phyloP scores from a whole-genome alignment of 2,888 invertebrate species.

The Drosophila fulvimacula region DNA sequence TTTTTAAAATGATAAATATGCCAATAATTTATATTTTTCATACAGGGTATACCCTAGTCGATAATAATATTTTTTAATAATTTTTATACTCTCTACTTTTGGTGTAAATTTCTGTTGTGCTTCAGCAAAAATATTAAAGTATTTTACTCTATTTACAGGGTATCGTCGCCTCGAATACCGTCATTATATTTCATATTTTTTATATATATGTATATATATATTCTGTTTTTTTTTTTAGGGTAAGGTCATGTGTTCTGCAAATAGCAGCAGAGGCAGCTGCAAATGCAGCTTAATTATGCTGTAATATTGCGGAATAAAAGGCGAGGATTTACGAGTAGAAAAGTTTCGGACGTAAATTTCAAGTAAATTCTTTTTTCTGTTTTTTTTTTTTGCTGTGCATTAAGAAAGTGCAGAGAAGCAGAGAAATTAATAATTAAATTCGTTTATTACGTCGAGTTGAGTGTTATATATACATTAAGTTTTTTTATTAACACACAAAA shows the following conservation, averaged over 20 bases:
- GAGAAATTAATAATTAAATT: slow-evolving; percentile 43
- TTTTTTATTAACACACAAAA: slow-evolving; percentile 14
- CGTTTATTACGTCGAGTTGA: slow-evolving; percentile 21
- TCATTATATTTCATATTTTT: neutral
- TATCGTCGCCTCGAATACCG: neutral
- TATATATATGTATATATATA: neutral
- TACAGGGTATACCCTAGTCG: neutral
- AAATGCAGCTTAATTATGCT: slow-evolving; percentile 59
- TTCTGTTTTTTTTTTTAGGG: slow-evolving; percentile 11
- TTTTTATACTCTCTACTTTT: neutral
- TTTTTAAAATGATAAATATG: neutral
- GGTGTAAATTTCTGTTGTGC: neutral
- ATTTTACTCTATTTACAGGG: neutral
- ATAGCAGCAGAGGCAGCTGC: slow-evolving; percentile 19
- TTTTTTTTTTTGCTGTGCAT: slow-evolving; percentile 5
- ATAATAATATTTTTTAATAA: neutral
- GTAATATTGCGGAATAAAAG: slow-evolving; percentile 55
- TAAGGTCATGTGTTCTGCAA: slow-evolving; percentile 51
- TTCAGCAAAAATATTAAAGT: neutral
- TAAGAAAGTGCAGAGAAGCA: slow-evolving; percentile 16
- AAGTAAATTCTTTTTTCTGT: slow-evolving; percentile 19
- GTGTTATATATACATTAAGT: neutral
- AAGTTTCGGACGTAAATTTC: slow-evolving; percentile 23
- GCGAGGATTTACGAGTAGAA: slow-evolving; percentile 48
- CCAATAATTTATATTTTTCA: too few relatives aligned